These are phyloP conservation scores for Drosophila mimica DNA, from an alignment of 2,888 invertebrate genomes.

Conservation along the genomic window DNA sequence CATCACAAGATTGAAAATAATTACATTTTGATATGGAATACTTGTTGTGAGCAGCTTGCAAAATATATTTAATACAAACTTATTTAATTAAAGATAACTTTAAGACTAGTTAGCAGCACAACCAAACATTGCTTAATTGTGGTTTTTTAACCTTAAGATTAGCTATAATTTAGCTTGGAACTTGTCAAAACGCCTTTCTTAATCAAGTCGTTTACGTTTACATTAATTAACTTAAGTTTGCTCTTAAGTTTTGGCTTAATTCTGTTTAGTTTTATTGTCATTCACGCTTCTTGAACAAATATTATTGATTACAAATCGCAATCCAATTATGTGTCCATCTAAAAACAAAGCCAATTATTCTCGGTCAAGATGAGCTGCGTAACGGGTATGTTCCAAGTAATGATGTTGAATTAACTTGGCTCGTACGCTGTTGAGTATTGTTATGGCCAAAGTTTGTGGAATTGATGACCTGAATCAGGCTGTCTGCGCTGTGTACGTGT, in stretches of 20 bases:
- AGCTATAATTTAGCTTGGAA: not conserved
- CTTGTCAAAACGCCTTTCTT: not conserved
- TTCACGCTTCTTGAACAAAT: not conserved
- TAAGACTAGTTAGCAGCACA: not conserved
- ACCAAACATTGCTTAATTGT: not conserved
- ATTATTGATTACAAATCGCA: constrained; percentile 16
- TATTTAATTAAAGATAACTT: not conserved
- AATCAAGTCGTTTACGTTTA: not conserved
- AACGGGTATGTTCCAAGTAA: constrained; percentile 19
- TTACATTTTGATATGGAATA: not conserved
- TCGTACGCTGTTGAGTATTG: constrained; percentile 54
- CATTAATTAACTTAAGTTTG: not conserved
- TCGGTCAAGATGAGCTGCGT: constrained; percentile 11
- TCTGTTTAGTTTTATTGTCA: not conserved
- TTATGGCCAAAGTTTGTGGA: constrained; percentile 56
- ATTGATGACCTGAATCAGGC: constrained; percentile 32
- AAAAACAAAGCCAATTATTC: constrained; percentile 32
- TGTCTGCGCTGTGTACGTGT: constrained; percentile 56
- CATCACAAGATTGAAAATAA: not conserved
- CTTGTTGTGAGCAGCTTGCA: not conserved
- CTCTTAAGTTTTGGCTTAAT: not conserved
- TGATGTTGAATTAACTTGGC: constrained; percentile 30
- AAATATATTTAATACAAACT: not conserved
- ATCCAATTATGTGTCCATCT: constrained; percentile 53
- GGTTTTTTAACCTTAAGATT: not conserved